Conservation (phyloP, 1,140 invertebrate genomes). For the Drosophila setifemur region DNA sequence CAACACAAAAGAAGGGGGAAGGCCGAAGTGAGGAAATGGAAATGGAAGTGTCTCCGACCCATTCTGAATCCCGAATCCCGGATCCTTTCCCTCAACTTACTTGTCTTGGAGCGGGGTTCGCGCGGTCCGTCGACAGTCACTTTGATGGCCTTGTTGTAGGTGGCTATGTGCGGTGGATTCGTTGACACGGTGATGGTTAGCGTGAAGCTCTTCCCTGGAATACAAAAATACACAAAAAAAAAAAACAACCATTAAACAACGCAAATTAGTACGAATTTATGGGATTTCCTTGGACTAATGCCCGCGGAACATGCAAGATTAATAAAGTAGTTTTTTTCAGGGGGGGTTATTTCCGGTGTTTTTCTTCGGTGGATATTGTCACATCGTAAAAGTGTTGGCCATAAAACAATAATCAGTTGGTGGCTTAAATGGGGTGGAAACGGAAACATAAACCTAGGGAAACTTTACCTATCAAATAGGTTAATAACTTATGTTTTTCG, state of each 20-base stretch:
- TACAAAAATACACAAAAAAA: slow-evolving; percentile 77
- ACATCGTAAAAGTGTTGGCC: slow-evolving; percentile 58
- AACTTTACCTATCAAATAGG: no score
- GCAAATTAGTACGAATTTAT: slow-evolving; percentile 62
- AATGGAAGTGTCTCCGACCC: background rate
- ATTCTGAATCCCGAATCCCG: no score
- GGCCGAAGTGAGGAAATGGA: background rate
- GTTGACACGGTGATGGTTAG: slow-evolving; percentile 97
- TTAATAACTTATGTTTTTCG: no score
- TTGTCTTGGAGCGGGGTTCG: slow-evolving; percentile 97
- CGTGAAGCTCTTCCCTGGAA: slow-evolving; percentile 98
- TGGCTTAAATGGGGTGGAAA: no score
- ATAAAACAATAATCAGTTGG: slow-evolving; percentile 17
- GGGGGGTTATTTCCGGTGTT: slow-evolving; percentile 1
- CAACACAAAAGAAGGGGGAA: background rate
- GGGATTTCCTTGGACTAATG: slow-evolving; percentile 24
- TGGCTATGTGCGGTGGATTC: slow-evolving; percentile 96
- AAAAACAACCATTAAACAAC: slow-evolving; percentile 1
- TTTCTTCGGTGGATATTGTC: slow-evolving; percentile 51
- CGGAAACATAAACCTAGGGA: background rate
- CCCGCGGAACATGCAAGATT: slow-evolving; percentile 19
- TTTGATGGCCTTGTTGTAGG: slow-evolving; percentile 99
- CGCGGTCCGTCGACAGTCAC: slow-evolving; percentile 99
- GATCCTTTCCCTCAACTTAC: slow-evolving; percentile 87
- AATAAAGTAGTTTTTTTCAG: slow-evolving; percentile 23